Evolutionary conservation across 92 coral and sea anemone species (phyloP).

Genomic region (Bergia sp.): DNA sequence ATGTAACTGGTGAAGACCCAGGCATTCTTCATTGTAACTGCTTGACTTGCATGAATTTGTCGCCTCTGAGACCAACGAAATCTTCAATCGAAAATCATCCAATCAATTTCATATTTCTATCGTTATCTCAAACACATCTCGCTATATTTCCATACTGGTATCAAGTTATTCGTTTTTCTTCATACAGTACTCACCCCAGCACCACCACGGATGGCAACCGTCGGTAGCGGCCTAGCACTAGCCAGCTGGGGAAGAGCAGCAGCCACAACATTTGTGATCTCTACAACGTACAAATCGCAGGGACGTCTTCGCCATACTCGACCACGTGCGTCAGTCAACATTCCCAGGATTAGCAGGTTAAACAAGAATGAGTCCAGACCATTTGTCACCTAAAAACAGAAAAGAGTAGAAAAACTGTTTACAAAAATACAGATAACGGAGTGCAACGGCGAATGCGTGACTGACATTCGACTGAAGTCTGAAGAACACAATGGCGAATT

Average conservation of each 20-base stretch:
- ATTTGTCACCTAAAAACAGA: neutral
- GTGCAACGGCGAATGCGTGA: too few species aligned
- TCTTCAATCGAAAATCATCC: neutral
- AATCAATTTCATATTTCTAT: neutral
- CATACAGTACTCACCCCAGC: slow-evolving; percentile 15
- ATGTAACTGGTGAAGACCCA: too few species aligned
- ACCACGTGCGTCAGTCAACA: slow-evolving; percentile 66
- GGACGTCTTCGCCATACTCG: slow-evolving; percentile 81
- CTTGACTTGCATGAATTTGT: too few species aligned
- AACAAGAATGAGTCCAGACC: slow-evolving; percentile 82
- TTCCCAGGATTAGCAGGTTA: slow-evolving; percentile 74
- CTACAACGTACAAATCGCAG: slow-evolving; percentile 83
- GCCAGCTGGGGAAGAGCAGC: neutral
- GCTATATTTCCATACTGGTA: neutral
- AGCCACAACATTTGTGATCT: slow-evolving; percentile 60
- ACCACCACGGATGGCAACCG: neutral
- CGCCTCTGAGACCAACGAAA: neutral
- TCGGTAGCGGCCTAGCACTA: slow-evolving; percentile 7
- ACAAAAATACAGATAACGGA: too few species aligned
- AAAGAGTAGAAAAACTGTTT: too few species aligned
- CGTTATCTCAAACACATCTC: neutral
- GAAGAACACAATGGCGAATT: too few species aligned
- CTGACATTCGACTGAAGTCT: too few species aligned
- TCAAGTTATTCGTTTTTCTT: neutral
- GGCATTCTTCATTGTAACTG: too few species aligned